These are phyloP conservation scores for Caranx ignobilis DNA, from an alignment of 2,113 vertebrate genomes.

Conservation along the genomic window DNA sequence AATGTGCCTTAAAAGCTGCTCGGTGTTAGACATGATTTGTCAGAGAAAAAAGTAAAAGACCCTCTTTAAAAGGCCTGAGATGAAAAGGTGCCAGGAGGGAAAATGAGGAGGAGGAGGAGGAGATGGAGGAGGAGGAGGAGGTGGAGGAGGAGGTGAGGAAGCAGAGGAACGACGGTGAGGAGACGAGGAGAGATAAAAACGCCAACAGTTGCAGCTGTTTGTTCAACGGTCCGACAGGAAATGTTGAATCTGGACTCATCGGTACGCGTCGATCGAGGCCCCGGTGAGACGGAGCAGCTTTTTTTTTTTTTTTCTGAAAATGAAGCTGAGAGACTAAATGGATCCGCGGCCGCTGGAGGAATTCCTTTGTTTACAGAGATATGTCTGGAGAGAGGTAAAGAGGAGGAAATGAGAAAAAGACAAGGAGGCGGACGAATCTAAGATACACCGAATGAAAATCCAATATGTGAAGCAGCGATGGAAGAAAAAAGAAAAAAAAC, in stretches of 20 bases:
- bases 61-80: not conserved
- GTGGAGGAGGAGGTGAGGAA: not conserved
- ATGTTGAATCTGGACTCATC: constrained; percentile 45
- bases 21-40: not conserved
- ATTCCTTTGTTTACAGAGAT: constrained; percentile 47
- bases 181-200: constrained; percentile 18
- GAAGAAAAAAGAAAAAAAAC: not conserved
- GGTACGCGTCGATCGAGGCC: constrained; percentile 19
- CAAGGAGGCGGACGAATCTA: not conserved
- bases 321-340: constrained; percentile 48
- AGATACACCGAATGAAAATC: constrained; percentile 1
- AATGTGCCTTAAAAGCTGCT: not conserved
- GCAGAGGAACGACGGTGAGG: not conserved
- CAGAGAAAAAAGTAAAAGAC: not conserved
- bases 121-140: not conserved
- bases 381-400: constrained; percentile 36
- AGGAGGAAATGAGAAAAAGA: constrained; percentile 29
- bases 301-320: not conserved
- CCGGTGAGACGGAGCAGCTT: not conserved
- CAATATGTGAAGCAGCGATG: constrained; percentile 11
- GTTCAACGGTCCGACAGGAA: constrained; percentile 50
- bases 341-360: constrained; percentile 45
- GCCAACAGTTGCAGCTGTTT: constrained; percentile 22
- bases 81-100: not conserved
- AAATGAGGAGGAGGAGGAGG: not conserved